These are phyloP conservation scores for Pocillopora meandrina DNA, from an alignment of 92 coral and sea anemone species.

Conservation along the genomic window DNA sequence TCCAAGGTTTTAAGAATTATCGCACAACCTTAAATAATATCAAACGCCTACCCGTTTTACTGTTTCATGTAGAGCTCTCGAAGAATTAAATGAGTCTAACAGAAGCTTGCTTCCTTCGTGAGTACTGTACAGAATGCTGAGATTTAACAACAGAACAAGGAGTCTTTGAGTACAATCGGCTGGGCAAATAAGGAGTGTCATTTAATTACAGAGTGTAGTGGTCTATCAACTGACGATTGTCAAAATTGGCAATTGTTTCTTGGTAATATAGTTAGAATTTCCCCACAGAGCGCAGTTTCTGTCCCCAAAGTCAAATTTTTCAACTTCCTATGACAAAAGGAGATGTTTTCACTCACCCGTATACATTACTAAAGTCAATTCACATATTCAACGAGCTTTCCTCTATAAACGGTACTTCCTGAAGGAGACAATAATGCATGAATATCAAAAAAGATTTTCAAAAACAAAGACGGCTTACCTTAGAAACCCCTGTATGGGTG, in stretches of 20 bases:
- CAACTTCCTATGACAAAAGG: neutral
- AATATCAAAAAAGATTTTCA: neutral
- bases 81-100: conserved; percentile 53
- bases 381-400: too few relatives aligned
- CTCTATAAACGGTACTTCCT: too few relatives aligned
- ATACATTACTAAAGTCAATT: too few relatives aligned
- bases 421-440: too few relatives aligned
- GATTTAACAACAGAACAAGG: neutral
- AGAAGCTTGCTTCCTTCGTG: conserved; percentile 77
- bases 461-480: conserved; percentile 48
- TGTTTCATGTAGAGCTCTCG: conserved; percentile 23
- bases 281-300: neutral
- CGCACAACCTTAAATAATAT: too few relatives aligned
- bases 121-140: conserved; percentile 66
- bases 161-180: too few relatives aligned
- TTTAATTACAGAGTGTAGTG: too few relatives aligned
- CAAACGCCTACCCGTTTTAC: conserved; percentile 39
- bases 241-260: neutral
- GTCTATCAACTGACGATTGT: too few relatives aligned
- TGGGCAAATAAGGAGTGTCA: too few relatives aligned
- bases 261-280: neutral
- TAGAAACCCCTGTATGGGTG: conserved; percentile 78
- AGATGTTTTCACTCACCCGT: neutral
- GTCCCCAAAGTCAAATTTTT: neutral
- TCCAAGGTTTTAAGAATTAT: too few relatives aligned